These are phyloP conservation scores for Pica pica DNA, from an alignment of 2,113 vertebrate species.

Conservation along the genomic window DNA sequence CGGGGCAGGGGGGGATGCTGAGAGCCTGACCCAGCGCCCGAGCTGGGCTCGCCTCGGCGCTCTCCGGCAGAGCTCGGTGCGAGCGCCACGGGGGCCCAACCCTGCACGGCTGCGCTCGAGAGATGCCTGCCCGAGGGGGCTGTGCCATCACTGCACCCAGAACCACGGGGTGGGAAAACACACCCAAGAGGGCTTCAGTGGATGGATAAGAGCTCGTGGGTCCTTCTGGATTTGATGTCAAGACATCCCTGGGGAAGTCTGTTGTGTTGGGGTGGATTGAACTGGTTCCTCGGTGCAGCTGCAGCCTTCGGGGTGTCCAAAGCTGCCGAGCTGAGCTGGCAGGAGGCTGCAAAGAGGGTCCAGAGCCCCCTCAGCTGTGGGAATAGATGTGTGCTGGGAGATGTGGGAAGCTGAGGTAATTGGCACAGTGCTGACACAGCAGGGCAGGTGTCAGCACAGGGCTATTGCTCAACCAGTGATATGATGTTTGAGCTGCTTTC, in stretches of 20 bases:
- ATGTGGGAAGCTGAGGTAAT: neutral
- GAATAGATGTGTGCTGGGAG: accelerated
- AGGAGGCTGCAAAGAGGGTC: accelerated
- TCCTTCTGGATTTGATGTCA: neutral
- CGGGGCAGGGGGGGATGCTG: neutral
- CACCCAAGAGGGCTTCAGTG: accelerated
- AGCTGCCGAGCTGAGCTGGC: neutral
- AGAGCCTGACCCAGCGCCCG: accelerated
- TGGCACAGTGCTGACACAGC: neutral
- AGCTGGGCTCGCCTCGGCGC: accelerated
- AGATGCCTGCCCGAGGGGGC: accelerated
- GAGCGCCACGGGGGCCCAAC: neutral
- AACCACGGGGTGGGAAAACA: neutral
- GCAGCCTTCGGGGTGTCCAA: neutral
- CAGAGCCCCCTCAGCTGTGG: neutral
- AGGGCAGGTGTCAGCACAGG: neutral
- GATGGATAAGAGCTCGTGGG: accelerated
- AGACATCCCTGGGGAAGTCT: neutral
- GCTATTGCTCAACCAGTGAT: neutral
- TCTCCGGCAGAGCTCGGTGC: accelerated
- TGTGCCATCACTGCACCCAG: neutral
- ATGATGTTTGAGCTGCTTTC: neutral
- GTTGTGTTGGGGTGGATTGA: neutral
- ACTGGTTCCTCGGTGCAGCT: neutral
- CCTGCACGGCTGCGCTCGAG: neutral